Conservation (phyloP, 1,140 invertebrate species). For the Amyelois transitella region DNA sequence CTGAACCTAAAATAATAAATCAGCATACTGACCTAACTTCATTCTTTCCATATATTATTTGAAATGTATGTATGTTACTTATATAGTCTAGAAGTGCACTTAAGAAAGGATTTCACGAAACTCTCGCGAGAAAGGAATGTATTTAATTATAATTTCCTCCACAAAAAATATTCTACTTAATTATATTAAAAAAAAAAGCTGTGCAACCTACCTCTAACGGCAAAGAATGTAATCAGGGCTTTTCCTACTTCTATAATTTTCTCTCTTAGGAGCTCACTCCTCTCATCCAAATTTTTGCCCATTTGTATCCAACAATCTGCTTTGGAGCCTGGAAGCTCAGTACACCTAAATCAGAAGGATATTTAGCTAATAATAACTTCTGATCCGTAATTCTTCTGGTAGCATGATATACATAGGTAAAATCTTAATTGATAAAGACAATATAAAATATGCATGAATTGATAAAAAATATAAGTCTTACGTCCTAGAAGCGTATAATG, state of each 20-base stretch:
- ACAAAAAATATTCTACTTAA: background rate
- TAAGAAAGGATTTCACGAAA: no score
- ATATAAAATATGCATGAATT: no score
- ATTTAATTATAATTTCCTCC: background rate
- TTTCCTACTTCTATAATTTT: conserved; percentile 31
- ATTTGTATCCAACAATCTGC: conserved; percentile 24
- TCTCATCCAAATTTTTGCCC: conserved; percentile 19
- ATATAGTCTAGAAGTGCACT: no score
- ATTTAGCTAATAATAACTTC: no score
- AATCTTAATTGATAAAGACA: no score
- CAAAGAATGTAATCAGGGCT: conserved; percentile 41
- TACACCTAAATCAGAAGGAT: conserved; percentile 21
- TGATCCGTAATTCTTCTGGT: no score
- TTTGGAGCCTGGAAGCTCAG: conserved; percentile 25
- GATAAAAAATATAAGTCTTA: conserved; percentile 17
- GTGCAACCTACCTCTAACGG: conserved; percentile 6
- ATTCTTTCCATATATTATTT: background rate
- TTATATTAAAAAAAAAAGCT: background rate
- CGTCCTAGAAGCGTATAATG: conserved; percentile 21
- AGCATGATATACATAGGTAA: no score
- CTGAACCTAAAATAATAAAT: conserved; percentile 21
- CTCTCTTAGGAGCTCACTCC: conserved; percentile 23
- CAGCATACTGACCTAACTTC: background rate
- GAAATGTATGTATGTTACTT: background rate
- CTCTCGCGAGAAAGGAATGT: no score